Base-by-base conservation (phyloP, 2,797 vertebrate species). In the Mycteria americana region DNA sequence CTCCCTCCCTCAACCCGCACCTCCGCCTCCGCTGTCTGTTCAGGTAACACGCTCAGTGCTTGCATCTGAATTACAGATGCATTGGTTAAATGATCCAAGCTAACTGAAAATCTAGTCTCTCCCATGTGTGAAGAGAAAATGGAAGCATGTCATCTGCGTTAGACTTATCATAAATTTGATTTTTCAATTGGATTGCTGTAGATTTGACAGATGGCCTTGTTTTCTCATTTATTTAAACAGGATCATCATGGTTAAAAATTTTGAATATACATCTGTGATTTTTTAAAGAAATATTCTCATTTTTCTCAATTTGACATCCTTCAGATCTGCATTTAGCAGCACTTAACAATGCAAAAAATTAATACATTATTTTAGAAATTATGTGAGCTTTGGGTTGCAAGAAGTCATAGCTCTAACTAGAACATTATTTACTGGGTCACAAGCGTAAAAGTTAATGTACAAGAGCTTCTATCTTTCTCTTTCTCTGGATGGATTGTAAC, bases 371-470 rank as follows among this genome's bases (percentile, higher is more conserved):
- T 89, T 92, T 93, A 95, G 96, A 92, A 89, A 60, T 94, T 77
- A 89, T 94, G 70, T 94, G 80, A 96, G 83, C 59, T 94, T 78
- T 73, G 84, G 59, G 89, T 96, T 98, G 96, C 90, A 97, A 95
- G 97, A 96, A 97, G 98, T 97, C 98, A 96, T 92, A 95, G 95
- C 97, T 98, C 95, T 98, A 98, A 98, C 97, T 97, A 97, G 98
- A 98, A 98, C 97, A 98, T 98, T 99, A 99, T 99, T 99, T 99
- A 99, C 98, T 95, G 94, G 98, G 98, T 98, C 98, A 98, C 96
- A 98, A 98, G 98, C 96, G 79, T 98, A 98, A 98, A 99, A 99
- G 98, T 98, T 98, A 99, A 99, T 98, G 98, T 98, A 98, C 96
- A 98, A 98, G 98, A 98, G 98, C 98, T 98, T 97, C 98, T 97